Percentiles rank a stretch among this genome's conserved stretches.
Conservation (phyloP, 2,113 vertebrate genomes). For the Phasianus colchicus region DNA sequence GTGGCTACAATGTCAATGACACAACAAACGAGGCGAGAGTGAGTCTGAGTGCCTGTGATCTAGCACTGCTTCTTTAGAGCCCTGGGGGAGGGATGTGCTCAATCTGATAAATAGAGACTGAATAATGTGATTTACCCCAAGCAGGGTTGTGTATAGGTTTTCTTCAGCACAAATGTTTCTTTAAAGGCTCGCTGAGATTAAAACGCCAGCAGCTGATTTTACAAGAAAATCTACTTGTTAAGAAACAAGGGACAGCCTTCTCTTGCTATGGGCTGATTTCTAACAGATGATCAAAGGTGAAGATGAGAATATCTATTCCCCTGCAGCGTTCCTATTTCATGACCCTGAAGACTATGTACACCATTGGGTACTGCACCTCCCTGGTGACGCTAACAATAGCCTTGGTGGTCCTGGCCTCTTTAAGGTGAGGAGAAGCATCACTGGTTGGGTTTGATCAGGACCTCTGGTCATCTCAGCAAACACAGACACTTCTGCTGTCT, state of each 20-base stretch:
- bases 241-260: background rate
- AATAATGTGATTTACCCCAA: background rate
- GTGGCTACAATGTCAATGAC: constrained; percentile 83
- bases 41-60: constrained; percentile 13
- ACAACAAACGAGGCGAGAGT: constrained; percentile 72
- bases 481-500: background rate
- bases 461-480: background rate
- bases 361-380: constrained; percentile 87
- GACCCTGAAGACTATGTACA: constrained; percentile 92
- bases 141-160: background rate
- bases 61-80: background rate
- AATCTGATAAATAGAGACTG: background rate
- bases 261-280: background rate
- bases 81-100: background rate
- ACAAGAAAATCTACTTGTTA: background rate
- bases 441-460: background rate
- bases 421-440: constrained; percentile 81
- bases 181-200: background rate
- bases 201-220: background rate
- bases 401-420: constrained; percentile 83
- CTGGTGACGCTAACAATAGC: constrained; percentile 85
- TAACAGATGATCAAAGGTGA: background rate
- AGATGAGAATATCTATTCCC: background rate
- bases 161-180: background rate
- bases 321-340: constrained; percentile 84